Evolutionary conservation across 2,888 invertebrate genomes (phyloP).

Genomic region (Leptinotarsa haldemani): DNA sequence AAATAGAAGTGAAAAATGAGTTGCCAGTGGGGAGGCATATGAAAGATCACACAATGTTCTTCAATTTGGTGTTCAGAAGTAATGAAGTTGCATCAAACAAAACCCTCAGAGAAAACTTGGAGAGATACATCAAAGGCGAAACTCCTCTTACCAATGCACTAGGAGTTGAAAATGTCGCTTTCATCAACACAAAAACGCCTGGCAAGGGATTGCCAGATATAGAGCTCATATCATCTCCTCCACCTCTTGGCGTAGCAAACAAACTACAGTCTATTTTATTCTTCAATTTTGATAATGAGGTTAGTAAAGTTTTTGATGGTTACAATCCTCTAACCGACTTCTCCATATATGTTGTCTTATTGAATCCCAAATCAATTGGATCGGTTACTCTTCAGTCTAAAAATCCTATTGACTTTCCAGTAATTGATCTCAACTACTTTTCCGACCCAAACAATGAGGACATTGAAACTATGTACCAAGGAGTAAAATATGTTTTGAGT

Average conservation of each 20-base stretch:
- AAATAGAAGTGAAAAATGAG: conserved; percentile 74
- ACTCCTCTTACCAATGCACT: conserved; percentile 24
- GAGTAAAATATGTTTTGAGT: conserved; percentile 64
- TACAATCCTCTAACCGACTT: conserved; percentile 39
- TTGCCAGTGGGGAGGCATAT: conserved; percentile 82
- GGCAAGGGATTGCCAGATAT: conserved; percentile 46
- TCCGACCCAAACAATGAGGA: conserved; percentile 64
- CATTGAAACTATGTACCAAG: conserved; percentile 73
- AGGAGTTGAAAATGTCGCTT: conserved; percentile 24
- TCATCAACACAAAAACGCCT: conserved; percentile 35
- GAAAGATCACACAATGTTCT: conserved; percentile 73
- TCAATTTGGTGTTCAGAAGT: conserved; percentile 26
- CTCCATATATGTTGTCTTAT: conserved; percentile 43
- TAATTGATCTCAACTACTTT: conserved; percentile 53
- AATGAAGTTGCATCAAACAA: conserved; percentile 12
- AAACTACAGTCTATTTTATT: background rate
- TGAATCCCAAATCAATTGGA: conserved; percentile 56
- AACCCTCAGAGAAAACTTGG: conserved; percentile 24
- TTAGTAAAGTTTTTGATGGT: background rate
- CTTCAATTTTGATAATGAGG: conserved; percentile 23
- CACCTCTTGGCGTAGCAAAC: conserved; percentile 58
- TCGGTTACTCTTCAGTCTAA: conserved; percentile 52
- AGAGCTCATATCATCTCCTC: conserved; percentile 63
- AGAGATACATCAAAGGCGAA: conserved; percentile 22
- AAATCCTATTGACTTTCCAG: conserved; percentile 54